A percentile compares a stretch with the other conserved stretches of the same genome.
phyloP scores from a whole-genome alignment of 1,140 invertebrate genomes.

The Aphis craccivora region DNA sequence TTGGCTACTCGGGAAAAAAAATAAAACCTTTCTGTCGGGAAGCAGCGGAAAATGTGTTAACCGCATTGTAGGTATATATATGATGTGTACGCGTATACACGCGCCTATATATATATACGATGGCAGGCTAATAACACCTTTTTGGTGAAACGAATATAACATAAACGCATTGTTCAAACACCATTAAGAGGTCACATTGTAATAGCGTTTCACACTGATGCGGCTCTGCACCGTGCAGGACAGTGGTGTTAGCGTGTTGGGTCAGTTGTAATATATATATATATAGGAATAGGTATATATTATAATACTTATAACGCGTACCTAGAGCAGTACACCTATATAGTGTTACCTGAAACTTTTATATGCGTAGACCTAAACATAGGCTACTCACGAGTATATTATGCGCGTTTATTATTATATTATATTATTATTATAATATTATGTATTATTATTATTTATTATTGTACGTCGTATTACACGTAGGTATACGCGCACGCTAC shows the following conservation, averaged over 20 bases:
- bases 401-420: not conserved
- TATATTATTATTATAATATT: not conserved
- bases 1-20: not conserved
- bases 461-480: not conserved
- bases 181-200: slow-evolving; percentile 40
- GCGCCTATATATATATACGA: not conserved
- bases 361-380: too few relatives aligned
- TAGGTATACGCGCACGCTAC: not conserved
- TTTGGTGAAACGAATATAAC: slow-evolving; percentile 37
- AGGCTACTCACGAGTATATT: not conserved
- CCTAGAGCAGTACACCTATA: not conserved
- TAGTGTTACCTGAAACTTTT: too few relatives aligned
- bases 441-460: not conserved
- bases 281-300: not conserved
- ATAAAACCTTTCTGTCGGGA: not conserved
- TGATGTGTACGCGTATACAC: not conserved
- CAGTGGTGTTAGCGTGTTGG: not conserved
- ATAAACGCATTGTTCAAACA: slow-evolving; percentile 41
- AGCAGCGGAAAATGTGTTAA: not conserved
- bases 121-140: slow-evolving; percentile 25
- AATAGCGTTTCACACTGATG: slow-evolving; percentile 31
- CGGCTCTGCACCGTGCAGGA: not conserved
- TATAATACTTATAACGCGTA: not conserved
- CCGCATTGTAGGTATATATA: not conserved
- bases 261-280: not conserved